Evolutionary conservation across 2,888 invertebrate genomes (phyloP).

Genomic region (Diaphora mendica): DNA sequence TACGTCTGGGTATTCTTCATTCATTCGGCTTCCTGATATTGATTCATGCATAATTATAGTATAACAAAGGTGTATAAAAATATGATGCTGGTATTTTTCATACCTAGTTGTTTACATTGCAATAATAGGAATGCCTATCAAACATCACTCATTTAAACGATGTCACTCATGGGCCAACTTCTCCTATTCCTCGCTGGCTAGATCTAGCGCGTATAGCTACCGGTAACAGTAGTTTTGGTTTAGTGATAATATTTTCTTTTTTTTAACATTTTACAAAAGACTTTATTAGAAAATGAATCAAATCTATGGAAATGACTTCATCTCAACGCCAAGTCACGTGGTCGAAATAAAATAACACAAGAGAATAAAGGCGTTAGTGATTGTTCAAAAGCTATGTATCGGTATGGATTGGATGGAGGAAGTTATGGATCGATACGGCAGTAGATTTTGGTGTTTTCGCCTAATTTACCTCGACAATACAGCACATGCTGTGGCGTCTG

Average conservation of each 20-base stretch:
- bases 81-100: not conserved
- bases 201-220: not conserved
- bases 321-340: too few species aligned
- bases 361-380: too few species aligned
- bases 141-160: not conserved
- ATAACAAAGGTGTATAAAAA: not conserved
- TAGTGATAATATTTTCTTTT: not conserved
- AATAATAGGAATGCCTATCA: not conserved
- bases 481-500: too few species aligned
- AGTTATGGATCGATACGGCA: too few species aligned
- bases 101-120: not conserved
- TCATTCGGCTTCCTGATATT: constrained; percentile 22
- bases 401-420: too few species aligned
- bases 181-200: not conserved
- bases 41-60: constrained; percentile 7
- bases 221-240: not conserved
- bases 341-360: too few species aligned
- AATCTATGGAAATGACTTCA: too few species aligned
- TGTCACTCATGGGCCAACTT: not conserved
- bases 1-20: constrained; percentile 8
- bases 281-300: too few species aligned
- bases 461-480: too few species aligned
- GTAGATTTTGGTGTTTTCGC: too few species aligned
- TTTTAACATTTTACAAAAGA: too few species aligned
- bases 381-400: too few species aligned